Percentiles rank a stretch among this genome's conserved stretches.
Evolutionary conservation across 2,888 invertebrate genomes (phyloP).

Genomic region (Scotopteryx bipunctaria): DNA sequence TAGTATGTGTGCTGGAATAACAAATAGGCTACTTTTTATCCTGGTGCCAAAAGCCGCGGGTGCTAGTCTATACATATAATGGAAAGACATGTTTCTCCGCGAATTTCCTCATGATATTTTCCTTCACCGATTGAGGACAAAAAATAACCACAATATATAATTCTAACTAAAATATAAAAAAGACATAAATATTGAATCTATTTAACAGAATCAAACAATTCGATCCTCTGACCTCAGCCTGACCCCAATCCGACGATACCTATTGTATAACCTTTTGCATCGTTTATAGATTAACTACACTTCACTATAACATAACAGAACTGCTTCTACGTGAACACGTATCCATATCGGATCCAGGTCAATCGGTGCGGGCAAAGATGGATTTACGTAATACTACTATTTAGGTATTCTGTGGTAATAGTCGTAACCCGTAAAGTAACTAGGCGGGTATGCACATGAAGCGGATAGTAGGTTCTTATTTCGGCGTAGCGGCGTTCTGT

Average conservation of each 20-base stretch:
- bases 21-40: no score
- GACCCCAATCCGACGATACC: neutral
- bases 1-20: no score
- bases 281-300: constrained; percentile 5
- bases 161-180: no score
- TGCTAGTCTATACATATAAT: no score
- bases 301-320: constrained; percentile 18
- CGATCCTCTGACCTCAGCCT: neutral
- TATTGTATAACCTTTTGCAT: constrained; percentile 8
- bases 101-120: no score
- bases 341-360: constrained; percentile 32
- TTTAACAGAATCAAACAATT: no score
- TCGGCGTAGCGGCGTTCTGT: constrained; percentile 3
- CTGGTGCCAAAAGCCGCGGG: no score
- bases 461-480: constrained; percentile 11
- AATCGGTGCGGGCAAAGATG: constrained; percentile 27
- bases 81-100: no score
- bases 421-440: constrained; percentile 35
- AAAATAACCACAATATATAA: no score
- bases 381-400: constrained; percentile 38
- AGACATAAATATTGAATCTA: no score
- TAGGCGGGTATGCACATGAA: constrained; percentile 5
- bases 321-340: constrained; percentile 12
- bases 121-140: no score
- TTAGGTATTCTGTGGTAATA: no score